These are phyloP conservation scores for Tragelaphus buxtoni DNA, from an alignment of 2,113 vertebrate species.

Conservation along the genomic window DNA sequence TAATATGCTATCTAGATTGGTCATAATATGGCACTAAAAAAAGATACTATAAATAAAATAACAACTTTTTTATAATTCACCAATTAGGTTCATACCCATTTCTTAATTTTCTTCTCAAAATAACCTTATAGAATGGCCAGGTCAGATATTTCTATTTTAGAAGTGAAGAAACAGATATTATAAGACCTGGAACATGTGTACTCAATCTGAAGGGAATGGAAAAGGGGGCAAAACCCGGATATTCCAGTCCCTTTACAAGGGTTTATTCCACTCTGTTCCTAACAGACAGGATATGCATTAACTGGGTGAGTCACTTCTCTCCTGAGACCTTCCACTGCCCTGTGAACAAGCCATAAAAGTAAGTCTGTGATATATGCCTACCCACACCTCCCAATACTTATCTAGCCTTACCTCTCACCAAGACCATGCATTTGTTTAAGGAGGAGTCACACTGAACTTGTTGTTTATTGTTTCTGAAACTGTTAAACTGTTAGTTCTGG, in stretches of 20 bases:
- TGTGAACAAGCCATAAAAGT: background rate
- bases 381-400: background rate
- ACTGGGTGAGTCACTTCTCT: background rate
- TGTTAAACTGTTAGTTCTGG: background rate
- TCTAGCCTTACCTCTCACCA: background rate
- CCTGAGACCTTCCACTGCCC: background rate
- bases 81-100: background rate
- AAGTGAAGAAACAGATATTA: background rate
- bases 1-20: no score
- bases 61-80: background rate
- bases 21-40: background rate
- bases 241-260: background rate
- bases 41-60: background rate
- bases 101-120: slow-evolving; percentile 19
- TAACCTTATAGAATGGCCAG: background rate
- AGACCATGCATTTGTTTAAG: background rate
- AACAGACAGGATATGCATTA: background rate
- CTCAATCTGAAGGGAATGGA: background rate
- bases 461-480: background rate
- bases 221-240: background rate
- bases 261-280: background rate
- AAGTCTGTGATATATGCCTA: background rate
- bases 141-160: background rate
- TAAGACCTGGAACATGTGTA: background rate
- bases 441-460: background rate